A percentile compares a stretch with the other conserved stretches of the same genome.
Evolutionary conservation across 2,113 vertebrate species (phyloP).

Genomic region (Typhlomys cinereus): DNA sequence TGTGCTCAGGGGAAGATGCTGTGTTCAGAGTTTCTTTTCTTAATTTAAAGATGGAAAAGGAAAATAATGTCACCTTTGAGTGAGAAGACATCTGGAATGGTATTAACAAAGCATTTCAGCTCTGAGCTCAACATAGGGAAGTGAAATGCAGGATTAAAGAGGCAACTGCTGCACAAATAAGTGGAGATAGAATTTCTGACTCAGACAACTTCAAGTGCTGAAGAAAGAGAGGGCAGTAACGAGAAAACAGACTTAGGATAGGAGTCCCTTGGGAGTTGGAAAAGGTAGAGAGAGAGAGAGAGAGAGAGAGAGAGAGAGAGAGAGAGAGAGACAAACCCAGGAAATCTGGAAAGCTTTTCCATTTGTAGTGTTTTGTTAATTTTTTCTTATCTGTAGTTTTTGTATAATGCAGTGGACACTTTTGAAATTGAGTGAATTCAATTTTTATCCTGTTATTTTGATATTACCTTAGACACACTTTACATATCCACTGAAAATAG

Average conservation of each 20-base stretch:
- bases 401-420: not conserved
- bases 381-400: conserved; percentile 27
- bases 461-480: not conserved
- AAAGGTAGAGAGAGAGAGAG: not conserved
- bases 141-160: not conserved
- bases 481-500: conserved; percentile 25
- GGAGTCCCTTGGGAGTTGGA: not conserved
- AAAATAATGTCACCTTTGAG: not conserved
- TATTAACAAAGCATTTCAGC: not conserved
- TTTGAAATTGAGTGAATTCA: conserved; percentile 51
- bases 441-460: conserved; percentile 34
- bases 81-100: not conserved
- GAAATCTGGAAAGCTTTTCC: not conserved
- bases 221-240: not conserved
- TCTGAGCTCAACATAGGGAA: not conserved
- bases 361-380: not conserved
- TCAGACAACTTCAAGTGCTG: not conserved
- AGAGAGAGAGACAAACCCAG: not conserved
- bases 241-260: not conserved
- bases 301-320: not conserved
- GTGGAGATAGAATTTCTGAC: not conserved
- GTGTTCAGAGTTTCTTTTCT: not conserved
- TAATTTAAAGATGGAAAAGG: not conserved
- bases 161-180: not conserved
- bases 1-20: not conserved